Conservation (phyloP, 2,797 vertebrate genomes). For the Oreochromis grahami region DNA sequence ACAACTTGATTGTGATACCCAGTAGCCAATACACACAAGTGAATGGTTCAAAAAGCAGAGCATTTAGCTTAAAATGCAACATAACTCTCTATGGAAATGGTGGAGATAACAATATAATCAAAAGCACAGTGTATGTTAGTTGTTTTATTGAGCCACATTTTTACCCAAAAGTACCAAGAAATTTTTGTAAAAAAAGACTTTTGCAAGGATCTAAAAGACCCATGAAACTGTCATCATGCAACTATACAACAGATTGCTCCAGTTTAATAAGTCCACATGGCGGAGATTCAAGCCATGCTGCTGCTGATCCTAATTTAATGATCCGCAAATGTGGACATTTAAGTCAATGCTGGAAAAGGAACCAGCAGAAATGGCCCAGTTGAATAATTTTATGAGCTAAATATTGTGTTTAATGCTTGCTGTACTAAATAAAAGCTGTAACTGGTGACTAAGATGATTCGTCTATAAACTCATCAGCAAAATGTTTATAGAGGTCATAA, state of each 20-base stretch:
- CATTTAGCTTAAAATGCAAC: background rate
- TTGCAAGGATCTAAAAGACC: background rate
- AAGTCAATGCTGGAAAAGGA: background rate
- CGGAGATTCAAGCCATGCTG: background rate
- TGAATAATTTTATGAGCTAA: background rate
- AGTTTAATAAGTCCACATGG: background rate
- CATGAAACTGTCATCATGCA: background rate
- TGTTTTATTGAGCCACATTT: background rate
- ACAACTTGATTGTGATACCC: background rate
- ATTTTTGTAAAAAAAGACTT: background rate
- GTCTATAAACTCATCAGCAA: background rate
- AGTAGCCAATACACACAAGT: background rate
- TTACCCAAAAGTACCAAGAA: rapidly evolving
- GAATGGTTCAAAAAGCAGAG: background rate
- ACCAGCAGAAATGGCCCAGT: background rate
- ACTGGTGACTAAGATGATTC: background rate
- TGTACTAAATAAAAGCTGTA: background rate
- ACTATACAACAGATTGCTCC: background rate
- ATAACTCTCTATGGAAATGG: background rate
- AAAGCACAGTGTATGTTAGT: background rate
- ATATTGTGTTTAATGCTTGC: background rate
- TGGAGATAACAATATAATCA: background rate
- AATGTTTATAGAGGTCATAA: background rate
- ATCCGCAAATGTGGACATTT: background rate
- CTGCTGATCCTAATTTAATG: background rate